A percentile compares a stretch with the other conserved stretches of the same genome.
phyloP scores from a whole-genome alignment of 2,113 vertebrate genomes.

The Thunnus maccoyii region DNA sequence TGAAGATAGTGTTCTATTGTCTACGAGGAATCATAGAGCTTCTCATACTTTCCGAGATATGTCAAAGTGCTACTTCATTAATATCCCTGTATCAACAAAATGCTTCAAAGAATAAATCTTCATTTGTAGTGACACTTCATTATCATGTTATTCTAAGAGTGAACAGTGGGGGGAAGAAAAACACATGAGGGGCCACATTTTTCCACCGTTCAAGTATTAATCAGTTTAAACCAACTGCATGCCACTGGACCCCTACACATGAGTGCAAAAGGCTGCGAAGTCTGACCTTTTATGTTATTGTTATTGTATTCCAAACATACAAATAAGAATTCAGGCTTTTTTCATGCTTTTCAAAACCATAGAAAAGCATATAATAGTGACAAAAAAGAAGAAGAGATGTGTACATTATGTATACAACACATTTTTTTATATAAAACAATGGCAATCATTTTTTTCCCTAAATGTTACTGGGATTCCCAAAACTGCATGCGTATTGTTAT shows the following conservation, averaged over 20 bases:
- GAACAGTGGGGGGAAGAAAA: neutral
- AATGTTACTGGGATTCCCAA: slow-evolving; percentile 78
- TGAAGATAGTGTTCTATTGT: slow-evolving; percentile 28
- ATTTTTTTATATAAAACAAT: slow-evolving; percentile 78
- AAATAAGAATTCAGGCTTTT: slow-evolving; percentile 71
- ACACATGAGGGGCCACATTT: neutral
- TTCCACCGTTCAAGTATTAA: slow-evolving; percentile 49
- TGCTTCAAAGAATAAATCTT: slow-evolving; percentile 29
- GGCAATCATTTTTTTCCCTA: slow-evolving; percentile 58
- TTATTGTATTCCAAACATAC: slow-evolving; percentile 71
- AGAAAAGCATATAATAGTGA: slow-evolving; percentile 80
- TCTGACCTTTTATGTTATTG: slow-evolving; percentile 52
- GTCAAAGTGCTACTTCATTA: slow-evolving; percentile 78
- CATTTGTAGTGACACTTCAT: slow-evolving; percentile 29
- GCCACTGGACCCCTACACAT: slow-evolving; percentile 67
- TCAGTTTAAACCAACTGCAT: slow-evolving; percentile 62
- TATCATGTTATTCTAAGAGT: slow-evolving; percentile 15
- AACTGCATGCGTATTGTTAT: slow-evolving; percentile 91
- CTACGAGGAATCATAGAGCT: slow-evolving; percentile 5
- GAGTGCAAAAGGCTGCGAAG: slow-evolving; percentile 75
- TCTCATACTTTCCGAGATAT: slow-evolving; percentile 52
- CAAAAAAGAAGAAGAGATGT: slow-evolving; percentile 70
- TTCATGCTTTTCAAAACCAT: slow-evolving; percentile 82
- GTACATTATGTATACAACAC: slow-evolving; percentile 76
- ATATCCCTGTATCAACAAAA: slow-evolving; percentile 71